These are phyloP conservation scores for Cossypha dichroa DNA, from an alignment of 2,797 vertebrate genomes.

Conservation along the genomic window DNA sequence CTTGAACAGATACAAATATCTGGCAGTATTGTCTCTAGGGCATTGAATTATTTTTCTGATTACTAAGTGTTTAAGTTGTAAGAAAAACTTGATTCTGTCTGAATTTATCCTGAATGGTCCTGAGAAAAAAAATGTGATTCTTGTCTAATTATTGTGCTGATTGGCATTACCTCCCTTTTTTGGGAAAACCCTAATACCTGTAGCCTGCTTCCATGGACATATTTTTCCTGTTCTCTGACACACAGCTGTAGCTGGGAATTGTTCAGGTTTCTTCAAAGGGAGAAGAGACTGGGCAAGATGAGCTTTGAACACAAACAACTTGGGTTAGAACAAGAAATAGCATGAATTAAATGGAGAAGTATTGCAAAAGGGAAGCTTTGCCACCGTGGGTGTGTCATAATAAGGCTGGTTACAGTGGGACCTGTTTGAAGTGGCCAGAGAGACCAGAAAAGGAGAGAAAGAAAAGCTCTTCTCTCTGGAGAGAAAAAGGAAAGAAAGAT, in stretches of 20 bases:
- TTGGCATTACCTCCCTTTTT: background rate
- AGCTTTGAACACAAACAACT: background rate
- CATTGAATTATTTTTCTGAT: background rate
- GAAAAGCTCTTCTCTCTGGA: background rate
- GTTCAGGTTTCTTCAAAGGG: background rate
- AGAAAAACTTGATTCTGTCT: background rate
- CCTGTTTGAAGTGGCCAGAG: background rate
- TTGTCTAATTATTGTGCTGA: background rate
- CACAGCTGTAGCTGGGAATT: background rate
- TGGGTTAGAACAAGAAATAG: background rate
- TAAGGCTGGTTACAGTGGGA: background rate
- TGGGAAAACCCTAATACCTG: background rate
- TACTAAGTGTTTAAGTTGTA: background rate
- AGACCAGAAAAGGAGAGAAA: background rate
- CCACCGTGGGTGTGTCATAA: accelerated
- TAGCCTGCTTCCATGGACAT: background rate
- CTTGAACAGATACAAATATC: background rate
- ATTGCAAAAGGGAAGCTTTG: background rate
- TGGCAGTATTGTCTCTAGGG: background rate
- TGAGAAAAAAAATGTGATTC: background rate
- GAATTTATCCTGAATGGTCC: background rate
- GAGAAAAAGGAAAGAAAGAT: background rate
- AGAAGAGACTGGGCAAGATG: background rate
- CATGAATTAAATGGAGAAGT: background rate
- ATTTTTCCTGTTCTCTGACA: background rate